These are phyloP conservation scores for Balaeniceps rex DNA, from an alignment of 2,113 vertebrate species.

Conservation along the genomic window DNA sequence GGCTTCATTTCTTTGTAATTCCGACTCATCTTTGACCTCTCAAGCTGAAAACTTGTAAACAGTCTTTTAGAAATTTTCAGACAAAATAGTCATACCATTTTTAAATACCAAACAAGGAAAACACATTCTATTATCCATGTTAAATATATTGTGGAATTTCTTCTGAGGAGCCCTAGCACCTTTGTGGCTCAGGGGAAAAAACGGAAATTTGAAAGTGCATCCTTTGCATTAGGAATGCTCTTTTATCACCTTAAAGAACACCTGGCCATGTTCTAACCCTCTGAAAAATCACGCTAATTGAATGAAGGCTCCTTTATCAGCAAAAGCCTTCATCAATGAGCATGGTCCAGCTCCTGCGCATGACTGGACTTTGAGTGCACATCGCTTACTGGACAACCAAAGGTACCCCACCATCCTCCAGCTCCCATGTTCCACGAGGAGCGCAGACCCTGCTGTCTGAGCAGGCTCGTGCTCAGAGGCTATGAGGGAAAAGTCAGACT, in stretches of 20 bases:
- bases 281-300: neutral
- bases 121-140: neutral
- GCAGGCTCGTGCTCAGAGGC: neutral
- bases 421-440: neutral
- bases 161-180: neutral
- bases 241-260: neutral
- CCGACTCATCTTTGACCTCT: neutral
- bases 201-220: neutral
- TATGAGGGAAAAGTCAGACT: neutral
- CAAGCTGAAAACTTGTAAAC: neutral
- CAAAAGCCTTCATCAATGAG: neutral
- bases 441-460: neutral
- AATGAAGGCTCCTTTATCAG: neutral
- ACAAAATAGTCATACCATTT: neutral
- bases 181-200: neutral
- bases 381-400: neutral
- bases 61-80: neutral
- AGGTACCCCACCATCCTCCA: neutral
- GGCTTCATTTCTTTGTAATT: neutral
- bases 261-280: neutral
- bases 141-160: neutral
- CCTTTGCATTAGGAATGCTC: neutral
- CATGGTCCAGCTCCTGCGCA: neutral
- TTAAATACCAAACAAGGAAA: neutral
- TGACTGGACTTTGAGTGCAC: neutral